Evolutionary conservation across 2,113 vertebrate genomes (phyloP), one percentile per base, ranked within the genome.

Genomic region (Apeltes quadracus): DNA sequence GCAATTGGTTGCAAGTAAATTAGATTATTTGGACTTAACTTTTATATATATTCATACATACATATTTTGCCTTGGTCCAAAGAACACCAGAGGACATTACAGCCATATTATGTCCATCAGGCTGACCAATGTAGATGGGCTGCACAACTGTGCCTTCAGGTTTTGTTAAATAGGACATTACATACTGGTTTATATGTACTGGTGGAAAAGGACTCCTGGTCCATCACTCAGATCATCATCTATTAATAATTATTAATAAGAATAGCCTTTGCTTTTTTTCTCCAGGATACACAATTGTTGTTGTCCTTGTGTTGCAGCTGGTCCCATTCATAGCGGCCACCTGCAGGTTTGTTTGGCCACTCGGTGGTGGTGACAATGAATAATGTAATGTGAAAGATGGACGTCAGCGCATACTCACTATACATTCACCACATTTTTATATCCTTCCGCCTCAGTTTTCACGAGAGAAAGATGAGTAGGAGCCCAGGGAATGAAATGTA

Each of bases 381-480:
- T 23, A 34, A 23, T 32, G 22, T 59, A 20, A 65, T 29, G 20
- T 46, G n/a, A 61, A 41, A 23, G 20, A 69, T 23, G 38, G 44
- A 57, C 25, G 15, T 61, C 46, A 71, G 1, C 29, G 54, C 12
- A 13, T 41, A 27, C 41, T 16, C 25, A 48, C n/a, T 18, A 22
- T 41, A 48, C 5, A 15, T 71, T 15, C 6, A 15, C 18, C 8
- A 20, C 23, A 1, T 32, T 39, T 65, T 44, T 41, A 44, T 4
- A 29, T 62, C 18, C 34, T 55, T 64, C 5, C 67, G 56, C 50
- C 61, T 69, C 23, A 44, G 32, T 41, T 55, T 39, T 13, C 44
- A 13, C 15, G 6, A 25, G 32, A 61, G 16, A 57, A 43, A 53
- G 15, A 4, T 15, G 32, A 71, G 15, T 34, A 69, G 14, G 27